phyloP scores from a whole-genome alignment of 2,113 vertebrate genomes.

The Osmerus eperlanus region DNA sequence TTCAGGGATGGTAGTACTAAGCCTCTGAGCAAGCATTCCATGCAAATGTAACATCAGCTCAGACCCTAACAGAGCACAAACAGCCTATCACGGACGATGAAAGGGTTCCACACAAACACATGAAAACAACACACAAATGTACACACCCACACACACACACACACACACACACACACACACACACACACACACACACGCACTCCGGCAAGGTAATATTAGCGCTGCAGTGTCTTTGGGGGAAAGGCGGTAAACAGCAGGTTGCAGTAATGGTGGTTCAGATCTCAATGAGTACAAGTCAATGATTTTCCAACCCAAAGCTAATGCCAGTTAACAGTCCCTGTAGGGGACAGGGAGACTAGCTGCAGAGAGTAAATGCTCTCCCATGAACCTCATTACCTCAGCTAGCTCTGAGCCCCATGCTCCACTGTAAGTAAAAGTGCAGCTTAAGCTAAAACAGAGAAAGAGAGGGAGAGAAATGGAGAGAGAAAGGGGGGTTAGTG shows the following conservation, averaged over 20 bases:
- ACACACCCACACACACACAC: too few species aligned
- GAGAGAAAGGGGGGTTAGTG: constrained; percentile 35
- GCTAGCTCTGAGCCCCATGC: constrained; percentile 51
- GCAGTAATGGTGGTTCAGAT: constrained; percentile 70
- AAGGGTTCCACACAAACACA: constrained; percentile 17
- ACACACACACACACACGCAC: constrained; percentile 26
- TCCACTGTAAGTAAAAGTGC: constrained; percentile 61
- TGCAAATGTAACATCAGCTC: constrained; percentile 38
- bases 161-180: too few species aligned
- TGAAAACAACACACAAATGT: constrained; percentile 29
- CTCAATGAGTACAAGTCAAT: constrained; percentile 71
- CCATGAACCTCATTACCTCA: constrained; percentile 76
- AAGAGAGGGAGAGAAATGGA: constrained; percentile 39
- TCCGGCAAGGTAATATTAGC: constrained; percentile 61
- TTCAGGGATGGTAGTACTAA: constrained; percentile 56
- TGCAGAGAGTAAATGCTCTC: constrained; percentile 69
- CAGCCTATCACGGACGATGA: constrained; percentile 50
- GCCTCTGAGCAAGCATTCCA: constrained; percentile 7
- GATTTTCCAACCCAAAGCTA: constrained; percentile 71
- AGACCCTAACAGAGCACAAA: constrained; percentile 32
- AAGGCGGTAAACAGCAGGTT: constrained; percentile 67
- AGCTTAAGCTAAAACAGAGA: constrained; percentile 71
- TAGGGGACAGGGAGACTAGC: constrained; percentile 60
- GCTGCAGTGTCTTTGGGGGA: constrained; percentile 61
- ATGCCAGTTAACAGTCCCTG: constrained; percentile 72